Base-by-base conservation (phyloP, 2,797 vertebrate genomes). In the Lagodon rhomboides region DNA sequence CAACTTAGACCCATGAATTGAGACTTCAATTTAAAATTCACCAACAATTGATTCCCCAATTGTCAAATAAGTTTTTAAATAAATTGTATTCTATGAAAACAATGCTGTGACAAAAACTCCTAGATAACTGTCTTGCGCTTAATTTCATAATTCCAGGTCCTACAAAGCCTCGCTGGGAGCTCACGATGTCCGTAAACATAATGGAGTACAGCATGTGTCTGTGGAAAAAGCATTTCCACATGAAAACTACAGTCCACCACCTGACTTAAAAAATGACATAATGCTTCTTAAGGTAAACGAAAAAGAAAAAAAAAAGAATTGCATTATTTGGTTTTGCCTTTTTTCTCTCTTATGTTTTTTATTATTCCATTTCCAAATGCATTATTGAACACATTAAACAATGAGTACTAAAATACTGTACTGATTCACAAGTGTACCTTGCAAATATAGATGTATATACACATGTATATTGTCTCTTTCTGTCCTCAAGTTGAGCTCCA, bases 261-360 rank as follows among this genome's bases (percentile, higher is more conserved):
- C 0, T 0, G 1, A 0, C 0, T n/a, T 0, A 0, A 9, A 0
- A 3, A 75, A 93, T 25, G 92, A 95, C 73, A 83, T 93, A 34
- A 92, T 94, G 93, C 73, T 95, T 56, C 86, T 95, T 0, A 90
- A 93, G 89, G 94, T 94, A 86, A 87, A 43, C 17, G 0, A 2
- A 20, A 17, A 10, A 12, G 12, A 25, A 13, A 25, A 0, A 13
- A 22, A n/a, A 0, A 6, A 1, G 27, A 27, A 27, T 7, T 53
- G 3, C 1, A 38, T 12, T 51, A 38, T 38, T 38, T 23, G 18
- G 2, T 23, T 58, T 66, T 23, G 0, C 0, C 2, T 22, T 18
- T 54, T 27, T 50, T 51, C 23, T 10, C 2, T 13, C 4, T 62
- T 46, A 13, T 49, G 3, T 44, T 43, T 63, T 12, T 50, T 15